Conservation (phyloP, 2,888 invertebrate species). For the Athetis lepigone region DNA sequence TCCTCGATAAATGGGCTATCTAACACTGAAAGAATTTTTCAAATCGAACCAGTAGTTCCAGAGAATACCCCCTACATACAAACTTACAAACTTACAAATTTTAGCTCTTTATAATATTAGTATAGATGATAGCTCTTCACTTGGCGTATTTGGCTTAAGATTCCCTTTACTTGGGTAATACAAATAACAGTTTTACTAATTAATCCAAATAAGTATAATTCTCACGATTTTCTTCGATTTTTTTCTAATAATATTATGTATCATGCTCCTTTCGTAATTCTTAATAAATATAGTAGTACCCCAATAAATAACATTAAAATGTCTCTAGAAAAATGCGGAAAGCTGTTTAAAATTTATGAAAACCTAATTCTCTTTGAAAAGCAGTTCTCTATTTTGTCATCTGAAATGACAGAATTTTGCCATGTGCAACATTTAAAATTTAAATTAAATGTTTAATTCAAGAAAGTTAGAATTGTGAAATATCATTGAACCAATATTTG, state of each 20-base stretch:
- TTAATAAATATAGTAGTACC: not conserved
- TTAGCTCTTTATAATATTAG: too few species aligned
- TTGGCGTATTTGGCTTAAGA: too few species aligned
- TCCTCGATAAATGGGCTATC: too few species aligned
- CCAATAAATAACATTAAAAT: not conserved
- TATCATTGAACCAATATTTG: not conserved
- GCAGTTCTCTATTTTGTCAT: not conserved
- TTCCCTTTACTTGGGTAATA: too few species aligned
- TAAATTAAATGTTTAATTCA: not conserved
- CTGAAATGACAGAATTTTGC: not conserved
- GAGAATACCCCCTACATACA: too few species aligned
- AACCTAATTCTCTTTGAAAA: not conserved
- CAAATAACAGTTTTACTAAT: too few species aligned
- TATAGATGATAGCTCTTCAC: too few species aligned
- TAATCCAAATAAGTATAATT: not conserved
- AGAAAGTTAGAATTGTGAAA: slow-evolving; percentile 4
- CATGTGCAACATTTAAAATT: slow-evolving; percentile 6
- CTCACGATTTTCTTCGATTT: not conserved
- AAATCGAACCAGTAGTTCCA: too few species aligned
- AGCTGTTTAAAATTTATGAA: slow-evolving; percentile 16
- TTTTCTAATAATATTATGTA: not conserved
- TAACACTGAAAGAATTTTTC: too few species aligned
- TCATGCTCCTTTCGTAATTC: not conserved
- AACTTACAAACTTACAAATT: too few species aligned
- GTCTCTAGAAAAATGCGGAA: not conserved